Evolutionary conservation across 2,888 invertebrate genomes (phyloP).

Genomic region (Drosophila monieri): DNA sequence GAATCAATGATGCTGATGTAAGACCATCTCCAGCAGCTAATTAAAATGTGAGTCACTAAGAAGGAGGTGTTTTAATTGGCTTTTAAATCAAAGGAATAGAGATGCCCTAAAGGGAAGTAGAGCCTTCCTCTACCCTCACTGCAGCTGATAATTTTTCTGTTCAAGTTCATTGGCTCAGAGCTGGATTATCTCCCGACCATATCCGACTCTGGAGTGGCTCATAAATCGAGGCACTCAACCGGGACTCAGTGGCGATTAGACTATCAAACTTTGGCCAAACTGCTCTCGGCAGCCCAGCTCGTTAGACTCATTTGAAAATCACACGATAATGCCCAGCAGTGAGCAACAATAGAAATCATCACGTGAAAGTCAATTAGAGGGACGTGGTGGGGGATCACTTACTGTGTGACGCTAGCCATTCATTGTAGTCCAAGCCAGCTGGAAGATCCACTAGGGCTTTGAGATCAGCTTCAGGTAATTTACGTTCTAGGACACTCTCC

Average conservation of each 20-base stretch:
- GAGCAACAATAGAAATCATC: constrained; percentile 16
- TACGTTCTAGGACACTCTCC: constrained; percentile 96
- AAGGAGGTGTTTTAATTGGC: neutral
- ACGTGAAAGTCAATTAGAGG: constrained; percentile 2
- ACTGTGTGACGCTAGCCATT: constrained; percentile 99
- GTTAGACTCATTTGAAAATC: constrained; percentile 41
- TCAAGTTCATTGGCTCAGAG: constrained; percentile 18
- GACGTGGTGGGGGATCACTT: constrained; percentile 81
- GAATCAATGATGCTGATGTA: constrained; percentile 40
- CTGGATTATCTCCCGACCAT: neutral
- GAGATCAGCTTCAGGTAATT: constrained; percentile 97
- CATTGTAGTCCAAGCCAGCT: constrained; percentile 97
- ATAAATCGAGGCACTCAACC: constrained; percentile 30
- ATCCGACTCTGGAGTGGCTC: neutral
- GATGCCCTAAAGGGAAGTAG: too few relatives aligned
- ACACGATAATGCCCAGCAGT: constrained; percentile 25
- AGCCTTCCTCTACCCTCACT: too few relatives aligned
- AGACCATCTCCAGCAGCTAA: constrained; percentile 16
- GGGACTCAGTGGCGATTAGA: constrained; percentile 22
- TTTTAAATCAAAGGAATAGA: neutral
- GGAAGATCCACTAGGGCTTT: constrained; percentile 97
- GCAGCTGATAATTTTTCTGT: too few relatives aligned
- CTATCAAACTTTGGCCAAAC: constrained; percentile 31
- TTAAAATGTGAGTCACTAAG: constrained; percentile 12
- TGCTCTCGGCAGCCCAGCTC: constrained; percentile 7